Evolutionary conservation across 2,888 invertebrate genomes (phyloP).

Genomic region (Julus scandinavius): DNA sequence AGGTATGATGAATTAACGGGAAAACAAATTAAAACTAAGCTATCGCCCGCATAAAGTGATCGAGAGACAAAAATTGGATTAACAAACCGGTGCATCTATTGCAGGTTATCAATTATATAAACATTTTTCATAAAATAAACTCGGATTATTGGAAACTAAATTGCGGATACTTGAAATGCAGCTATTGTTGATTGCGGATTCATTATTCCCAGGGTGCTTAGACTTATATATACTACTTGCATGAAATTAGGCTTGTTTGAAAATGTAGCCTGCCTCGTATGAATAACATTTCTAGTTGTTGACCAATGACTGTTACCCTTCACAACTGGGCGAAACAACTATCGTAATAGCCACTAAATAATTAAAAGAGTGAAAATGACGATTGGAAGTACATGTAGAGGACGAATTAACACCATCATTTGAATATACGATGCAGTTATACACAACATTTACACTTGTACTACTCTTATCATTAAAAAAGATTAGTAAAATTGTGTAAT

Average conservation of each 20-base stretch:
- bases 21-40: constrained; percentile 6
- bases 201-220: neutral
- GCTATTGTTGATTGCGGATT: neutral
- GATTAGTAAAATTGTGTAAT: no score
- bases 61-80: neutral
- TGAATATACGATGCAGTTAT: no score
- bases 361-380: no score
- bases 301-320: no score
- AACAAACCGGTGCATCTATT: neutral
- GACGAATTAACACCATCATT: no score
- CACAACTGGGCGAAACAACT: no score
- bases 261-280: neutral
- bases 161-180: neutral
- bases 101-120: constrained; percentile 15
- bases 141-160: neutral
- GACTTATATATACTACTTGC: neutral
- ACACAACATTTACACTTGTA: no score
- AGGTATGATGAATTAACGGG: neutral
- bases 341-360: no score
- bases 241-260: neutral
- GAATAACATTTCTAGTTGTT: neutral
- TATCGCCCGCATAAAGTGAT: neutral
- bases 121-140: constrained; percentile 21
- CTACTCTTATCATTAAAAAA: no score
- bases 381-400: no score